Conservation (phyloP, 2,797 vertebrate genomes). For the Epinephelus coioides region DNA sequence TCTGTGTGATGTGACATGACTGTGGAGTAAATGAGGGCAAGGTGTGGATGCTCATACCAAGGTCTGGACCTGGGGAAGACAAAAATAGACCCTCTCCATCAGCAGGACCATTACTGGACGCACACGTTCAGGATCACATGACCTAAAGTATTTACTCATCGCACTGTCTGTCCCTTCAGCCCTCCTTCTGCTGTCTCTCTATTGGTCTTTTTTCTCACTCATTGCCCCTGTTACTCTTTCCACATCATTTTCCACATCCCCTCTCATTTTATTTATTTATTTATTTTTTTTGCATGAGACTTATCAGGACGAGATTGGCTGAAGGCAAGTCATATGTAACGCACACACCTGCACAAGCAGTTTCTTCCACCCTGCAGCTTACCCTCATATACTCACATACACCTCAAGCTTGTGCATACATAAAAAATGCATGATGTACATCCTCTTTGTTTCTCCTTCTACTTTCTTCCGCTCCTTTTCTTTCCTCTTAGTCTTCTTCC, state of each 20-base stretch:
- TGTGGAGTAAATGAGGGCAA: constrained; percentile 55
- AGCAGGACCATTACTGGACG: constrained; percentile 56
- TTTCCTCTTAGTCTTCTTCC: neutral
- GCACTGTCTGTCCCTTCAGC: constrained; percentile 20
- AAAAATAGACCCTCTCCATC: constrained; percentile 69
- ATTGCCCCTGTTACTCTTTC: neutral
- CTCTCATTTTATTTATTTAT: neutral
- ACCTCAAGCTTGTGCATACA: neutral
- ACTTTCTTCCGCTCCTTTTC: neutral
- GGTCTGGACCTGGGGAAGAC: constrained; percentile 32
- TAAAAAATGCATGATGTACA: too few relatives aligned
- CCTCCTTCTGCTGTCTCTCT: neutral
- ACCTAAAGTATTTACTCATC: constrained; percentile 40
- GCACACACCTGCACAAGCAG: neutral
- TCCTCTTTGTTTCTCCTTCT: neutral
- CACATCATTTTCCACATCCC: neutral
- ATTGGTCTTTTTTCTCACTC: neutral
- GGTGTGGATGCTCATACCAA: constrained; percentile 48
- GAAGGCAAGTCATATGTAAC: neutral
- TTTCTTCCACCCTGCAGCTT: neutral
- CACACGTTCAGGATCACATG: constrained; percentile 45
- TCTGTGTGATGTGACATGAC: constrained; percentile 37
- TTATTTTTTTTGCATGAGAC: neutral
- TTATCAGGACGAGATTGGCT: neutral
- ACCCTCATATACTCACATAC: neutral